Conservation (phyloP, 1,140 invertebrate genomes). For the Oryctes rhinoceros region DNA sequence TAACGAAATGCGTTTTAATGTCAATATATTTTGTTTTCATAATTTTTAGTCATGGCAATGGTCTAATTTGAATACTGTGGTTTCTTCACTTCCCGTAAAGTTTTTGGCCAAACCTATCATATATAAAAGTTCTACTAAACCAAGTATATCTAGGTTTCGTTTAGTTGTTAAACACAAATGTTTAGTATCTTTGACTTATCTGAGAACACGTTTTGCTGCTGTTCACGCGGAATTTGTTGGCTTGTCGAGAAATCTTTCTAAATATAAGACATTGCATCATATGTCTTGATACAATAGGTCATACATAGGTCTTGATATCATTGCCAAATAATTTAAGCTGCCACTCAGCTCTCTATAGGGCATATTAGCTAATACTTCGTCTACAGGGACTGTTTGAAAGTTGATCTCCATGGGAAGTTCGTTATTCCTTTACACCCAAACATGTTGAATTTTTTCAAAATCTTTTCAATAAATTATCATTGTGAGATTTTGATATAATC, state of each 20-base stretch:
- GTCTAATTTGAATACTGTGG: neutral
- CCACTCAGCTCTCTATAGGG: constrained; percentile 36
- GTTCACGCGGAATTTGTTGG: neutral
- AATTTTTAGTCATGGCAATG: constrained; percentile 37
- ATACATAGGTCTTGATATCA: constrained; percentile 14
- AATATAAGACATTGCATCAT: constrained; percentile 23
- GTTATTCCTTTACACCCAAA: constrained; percentile 29
- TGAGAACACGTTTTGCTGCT: constrained; percentile 24
- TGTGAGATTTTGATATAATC: neutral
- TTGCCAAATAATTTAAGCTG: constrained; percentile 30
- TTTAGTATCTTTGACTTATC: constrained; percentile 39
- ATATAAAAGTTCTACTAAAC: constrained; percentile 29
- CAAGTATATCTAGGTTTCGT: neutral
- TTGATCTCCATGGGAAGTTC: constrained; percentile 35
- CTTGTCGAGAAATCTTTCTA: constrained; percentile 35
- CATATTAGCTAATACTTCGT: constrained; percentile 9
- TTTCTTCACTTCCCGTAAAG: neutral
- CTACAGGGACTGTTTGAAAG: neutral
- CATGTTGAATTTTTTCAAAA: constrained; percentile 30
- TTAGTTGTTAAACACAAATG: constrained; percentile 29
- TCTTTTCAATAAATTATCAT: constrained; percentile 21
- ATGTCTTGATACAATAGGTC: too few species aligned
- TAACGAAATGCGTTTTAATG: constrained; percentile 38
- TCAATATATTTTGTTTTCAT: constrained; percentile 40
- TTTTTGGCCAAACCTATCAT: constrained; percentile 14